A percentile compares a stretch with the other conserved stretches of the same genome.
These are phyloP conservation scores for Seriola rivoliana DNA, from an alignment of 2,113 vertebrate species.

Conservation along the genomic window DNA sequence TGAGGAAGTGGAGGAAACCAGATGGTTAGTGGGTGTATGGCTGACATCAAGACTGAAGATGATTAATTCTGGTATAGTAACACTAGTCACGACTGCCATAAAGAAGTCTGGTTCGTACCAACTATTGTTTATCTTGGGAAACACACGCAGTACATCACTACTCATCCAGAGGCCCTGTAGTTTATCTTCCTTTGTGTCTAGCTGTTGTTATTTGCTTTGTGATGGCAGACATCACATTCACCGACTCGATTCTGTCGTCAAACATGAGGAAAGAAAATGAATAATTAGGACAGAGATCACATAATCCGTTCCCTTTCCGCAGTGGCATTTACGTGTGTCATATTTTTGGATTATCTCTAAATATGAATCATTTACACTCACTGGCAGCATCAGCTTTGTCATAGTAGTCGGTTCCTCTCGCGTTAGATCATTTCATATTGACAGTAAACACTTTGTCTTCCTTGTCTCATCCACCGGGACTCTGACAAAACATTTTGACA, in stretches of 20 bases:
- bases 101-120: not conserved
- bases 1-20: not conserved
- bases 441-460: slow-evolving; percentile 33
- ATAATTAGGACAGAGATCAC: not conserved
- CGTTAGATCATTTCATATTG: slow-evolving; percentile 37
- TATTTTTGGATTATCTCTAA: slow-evolving; percentile 9
- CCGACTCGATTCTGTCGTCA: slow-evolving; percentile 9
- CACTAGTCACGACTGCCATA: not conserved
- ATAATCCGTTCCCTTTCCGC: not conserved
- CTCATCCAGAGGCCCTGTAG: not conserved
- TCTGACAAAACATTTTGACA: slow-evolving; percentile 61
- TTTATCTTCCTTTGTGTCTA: slow-evolving; percentile 1
- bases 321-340: slow-evolving; percentile 13
- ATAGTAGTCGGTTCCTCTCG: slow-evolving; percentile 23
- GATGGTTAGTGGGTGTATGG: slow-evolving; percentile 39
- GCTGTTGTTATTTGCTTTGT: not conserved
- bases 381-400: not conserved
- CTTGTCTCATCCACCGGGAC: not conserved
- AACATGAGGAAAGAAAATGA: not conserved
- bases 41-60: not conserved
- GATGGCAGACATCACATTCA: slow-evolving; percentile 3
- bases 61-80: slow-evolving; percentile 26
- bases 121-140: slow-evolving; percentile 2
- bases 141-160: slow-evolving; percentile 1
- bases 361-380: slow-evolving; percentile 10